Conservation (phyloP, 2,797 vertebrate species). For the Remorina albescens region DNA sequence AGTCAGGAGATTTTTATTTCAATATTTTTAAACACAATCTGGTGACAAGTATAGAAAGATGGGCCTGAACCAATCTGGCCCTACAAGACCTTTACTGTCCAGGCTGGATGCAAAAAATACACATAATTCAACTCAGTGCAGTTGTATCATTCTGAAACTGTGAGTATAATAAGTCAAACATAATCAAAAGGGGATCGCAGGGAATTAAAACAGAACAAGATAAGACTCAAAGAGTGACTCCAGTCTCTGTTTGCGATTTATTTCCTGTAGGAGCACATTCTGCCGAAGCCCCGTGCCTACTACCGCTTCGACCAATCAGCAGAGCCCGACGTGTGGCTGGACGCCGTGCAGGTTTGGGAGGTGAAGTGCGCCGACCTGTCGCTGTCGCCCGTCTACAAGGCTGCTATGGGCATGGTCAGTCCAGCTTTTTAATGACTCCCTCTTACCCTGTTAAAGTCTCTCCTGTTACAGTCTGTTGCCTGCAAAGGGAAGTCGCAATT, state of each 20-base stretch:
- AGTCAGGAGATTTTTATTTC: no score
- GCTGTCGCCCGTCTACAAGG: slow-evolving; percentile 92
- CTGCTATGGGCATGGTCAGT: slow-evolving; percentile 92
- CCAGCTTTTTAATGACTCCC: background rate
- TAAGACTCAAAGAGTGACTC: no score
- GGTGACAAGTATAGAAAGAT: no score
- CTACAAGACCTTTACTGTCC: no score
- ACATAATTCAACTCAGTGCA: no score
- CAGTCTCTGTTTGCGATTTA: background rate
- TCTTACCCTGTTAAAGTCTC: slow-evolving; percentile 27
- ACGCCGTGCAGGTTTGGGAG: slow-evolving; percentile 91
- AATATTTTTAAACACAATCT: no score
- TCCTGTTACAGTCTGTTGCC: slow-evolving; percentile 47
- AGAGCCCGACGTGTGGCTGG: slow-evolving; percentile 92
- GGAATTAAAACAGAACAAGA: no score
- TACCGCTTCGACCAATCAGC: slow-evolving; percentile 87
- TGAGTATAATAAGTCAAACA: no score
- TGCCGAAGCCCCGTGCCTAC: slow-evolving; percentile 87
- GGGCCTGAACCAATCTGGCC: no score
- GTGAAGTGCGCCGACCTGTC: slow-evolving; percentile 94
- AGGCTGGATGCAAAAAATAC: no score
- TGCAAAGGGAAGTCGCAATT: slow-evolving; percentile 57
- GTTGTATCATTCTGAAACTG: no score
- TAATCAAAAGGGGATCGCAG: no score
- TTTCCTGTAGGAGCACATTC: slow-evolving; percentile 84